phyloP scores from a whole-genome alignment of 2,797 vertebrate genomes.

The Pangasius djambal region DNA sequence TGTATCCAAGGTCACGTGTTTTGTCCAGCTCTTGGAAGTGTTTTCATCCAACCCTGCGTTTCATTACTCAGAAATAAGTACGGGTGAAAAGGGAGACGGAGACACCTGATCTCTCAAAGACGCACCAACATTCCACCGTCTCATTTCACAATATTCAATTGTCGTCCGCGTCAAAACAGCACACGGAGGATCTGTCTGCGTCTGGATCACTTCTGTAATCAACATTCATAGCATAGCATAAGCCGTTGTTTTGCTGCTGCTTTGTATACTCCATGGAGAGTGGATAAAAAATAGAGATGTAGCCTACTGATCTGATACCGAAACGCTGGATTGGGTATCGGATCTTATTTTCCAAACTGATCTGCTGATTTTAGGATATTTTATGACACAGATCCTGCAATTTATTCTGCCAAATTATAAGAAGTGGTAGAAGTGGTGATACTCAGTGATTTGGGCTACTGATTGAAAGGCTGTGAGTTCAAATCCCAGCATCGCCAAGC shows the following conservation, averaged over 20 bases:
- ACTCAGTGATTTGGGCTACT: background rate
- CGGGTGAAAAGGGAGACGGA: slow-evolving; percentile 16
- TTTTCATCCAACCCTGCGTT: background rate
- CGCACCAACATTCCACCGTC: slow-evolving; percentile 31
- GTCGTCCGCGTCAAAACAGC: slow-evolving; percentile 1
- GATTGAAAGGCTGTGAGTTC: background rate
- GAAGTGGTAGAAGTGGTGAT: background rate
- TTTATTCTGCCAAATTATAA: background rate
- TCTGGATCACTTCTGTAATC: slow-evolving; percentile 5
- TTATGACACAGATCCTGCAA: background rate
- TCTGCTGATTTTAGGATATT: background rate
- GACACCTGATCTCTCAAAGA: slow-evolving; percentile 19
- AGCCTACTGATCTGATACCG: background rate
- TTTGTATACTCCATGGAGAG: background rate
- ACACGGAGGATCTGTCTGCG: background rate
- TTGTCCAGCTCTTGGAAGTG: slow-evolving; percentile 16
- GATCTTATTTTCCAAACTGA: background rate
- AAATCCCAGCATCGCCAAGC: background rate
- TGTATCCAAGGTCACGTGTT: background rate
- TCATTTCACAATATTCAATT: slow-evolving; percentile 24
- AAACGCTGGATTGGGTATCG: background rate
- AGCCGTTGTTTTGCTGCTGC: background rate
- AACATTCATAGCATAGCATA: background rate
- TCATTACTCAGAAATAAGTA: slow-evolving; percentile 29
- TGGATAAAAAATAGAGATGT: background rate